Base-by-base conservation (phyloP, 2,113 vertebrate species). In the Mobula hypostoma region DNA sequence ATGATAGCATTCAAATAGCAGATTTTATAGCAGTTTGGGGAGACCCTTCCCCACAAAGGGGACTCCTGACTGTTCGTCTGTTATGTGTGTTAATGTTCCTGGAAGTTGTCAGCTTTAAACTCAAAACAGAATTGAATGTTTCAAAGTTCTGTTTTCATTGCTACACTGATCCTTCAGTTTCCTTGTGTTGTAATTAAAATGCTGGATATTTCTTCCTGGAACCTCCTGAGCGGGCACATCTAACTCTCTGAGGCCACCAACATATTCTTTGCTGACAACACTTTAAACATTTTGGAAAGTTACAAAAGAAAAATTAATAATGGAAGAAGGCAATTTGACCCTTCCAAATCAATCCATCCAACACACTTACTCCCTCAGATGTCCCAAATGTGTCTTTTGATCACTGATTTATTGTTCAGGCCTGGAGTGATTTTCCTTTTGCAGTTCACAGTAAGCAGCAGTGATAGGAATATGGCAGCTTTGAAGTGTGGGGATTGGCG, bases 131-230 rank as follows among this genome's bases (percentile, higher is more conserved):
- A 11, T 58, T 1, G 56, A 8, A 63, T 32, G 58, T 29, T 90
- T 90, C 29, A 90, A 66, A 66, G 6, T 32, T 68, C 29, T 32
- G 82, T 11, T 32, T 66, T 32, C 85, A n/a, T 66, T 61, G 17
- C 61, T 90, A 29, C 83, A 87, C 83, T 66, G 82, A 85, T 27
- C 24, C 58, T 85, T 48, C 48, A 85, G 48, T 58, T 90, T 90
- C n/a, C 1, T 29, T 0, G 1, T 66, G n/a, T 66, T 90, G 5
- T 90, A 15, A 88, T 63, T 63, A 88, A 88, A 88, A 63, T n/a
- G 11, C 14, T 32, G n/a, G 85, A 12, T 17, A 12, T 32, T 90
- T n/a, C 61, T 68, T 66, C 85, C 63, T 17, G 7, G 14, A 66
- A 68, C 32, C 29, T 32, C 61, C 61, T 90, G 29, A 90, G 29